These are phyloP conservation scores for Drosophila parabipectinata DNA, from an alignment of 1,140 invertebrate species.

Conservation along the genomic window DNA sequence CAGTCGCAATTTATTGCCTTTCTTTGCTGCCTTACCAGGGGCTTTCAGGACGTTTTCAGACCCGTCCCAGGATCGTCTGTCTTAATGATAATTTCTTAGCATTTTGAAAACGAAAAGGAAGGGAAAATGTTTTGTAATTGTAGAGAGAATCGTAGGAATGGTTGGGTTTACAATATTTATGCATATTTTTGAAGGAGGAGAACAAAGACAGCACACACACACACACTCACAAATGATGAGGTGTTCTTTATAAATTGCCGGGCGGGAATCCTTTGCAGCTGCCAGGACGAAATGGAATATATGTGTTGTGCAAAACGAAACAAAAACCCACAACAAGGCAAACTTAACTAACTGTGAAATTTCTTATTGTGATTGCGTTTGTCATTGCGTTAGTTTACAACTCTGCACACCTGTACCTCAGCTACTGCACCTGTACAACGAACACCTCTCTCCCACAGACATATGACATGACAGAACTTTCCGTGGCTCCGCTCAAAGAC, in stretches of 20 bases:
- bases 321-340: slow-evolving; percentile 69
- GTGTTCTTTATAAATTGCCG: slow-evolving; percentile 46
- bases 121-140: slow-evolving; percentile 51
- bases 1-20: slow-evolving; percentile 63
- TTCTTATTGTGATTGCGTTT: slow-evolving; percentile 83
- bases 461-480: slow-evolving; percentile 42
- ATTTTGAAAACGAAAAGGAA: slow-evolving; percentile 5
- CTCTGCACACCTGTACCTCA: slow-evolving; percentile 53
- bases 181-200: slow-evolving; percentile 51
- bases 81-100: slow-evolving; percentile 44
- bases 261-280: slow-evolving; percentile 30
- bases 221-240: slow-evolving; percentile 5
- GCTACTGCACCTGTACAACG: slow-evolving; percentile 1
- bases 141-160: slow-evolving; percentile 21
- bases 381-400: slow-evolving; percentile 82
- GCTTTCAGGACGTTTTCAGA: neutral
- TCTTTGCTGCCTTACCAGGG: slow-evolving; percentile 17
- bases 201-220: slow-evolving; percentile 27
- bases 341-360: slow-evolving; percentile 83
- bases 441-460: slow-evolving; percentile 18
- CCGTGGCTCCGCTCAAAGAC: slow-evolving; percentile 37
- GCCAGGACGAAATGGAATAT: slow-evolving; percentile 21
- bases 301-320: slow-evolving; percentile 29
- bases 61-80: slow-evolving; percentile 6
- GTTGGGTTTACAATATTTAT: slow-evolving; percentile 53